These are phyloP conservation scores for Silurus aristotelis DNA, from an alignment of 2,797 vertebrate species.

Conservation along the genomic window DNA sequence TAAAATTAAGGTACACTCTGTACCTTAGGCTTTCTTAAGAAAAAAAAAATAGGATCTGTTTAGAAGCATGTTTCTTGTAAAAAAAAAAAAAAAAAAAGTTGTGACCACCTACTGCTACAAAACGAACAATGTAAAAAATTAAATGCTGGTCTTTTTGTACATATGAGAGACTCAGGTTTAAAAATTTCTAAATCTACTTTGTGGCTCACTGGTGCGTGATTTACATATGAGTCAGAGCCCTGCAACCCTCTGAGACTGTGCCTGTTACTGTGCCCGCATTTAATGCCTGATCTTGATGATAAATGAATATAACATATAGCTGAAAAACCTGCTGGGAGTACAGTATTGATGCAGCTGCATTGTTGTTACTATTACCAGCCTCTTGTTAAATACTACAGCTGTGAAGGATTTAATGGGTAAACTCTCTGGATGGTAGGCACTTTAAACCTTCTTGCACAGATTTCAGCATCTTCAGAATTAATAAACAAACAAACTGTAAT, in stretches of 20 bases:
- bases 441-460: not conserved
- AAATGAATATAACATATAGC: not conserved
- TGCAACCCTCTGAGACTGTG: not conserved
- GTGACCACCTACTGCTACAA: not conserved
- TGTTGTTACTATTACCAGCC: not conserved
- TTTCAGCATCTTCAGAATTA: slow-evolving; percentile 4
- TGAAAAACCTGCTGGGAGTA: not conserved
- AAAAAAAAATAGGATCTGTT: not conserved
- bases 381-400: slow-evolving; percentile 21
- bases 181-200: not conserved
- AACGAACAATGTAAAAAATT: not conserved
- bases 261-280: not conserved
- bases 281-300: slow-evolving; percentile 6
- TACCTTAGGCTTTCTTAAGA: not conserved
- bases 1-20: not conserved
- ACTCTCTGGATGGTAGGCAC: not conserved
- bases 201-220: no score
- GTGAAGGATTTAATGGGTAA: not conserved
- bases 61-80: not conserved
- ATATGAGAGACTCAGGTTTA: not conserved
- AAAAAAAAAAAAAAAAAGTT: no score
- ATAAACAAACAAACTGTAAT: not conserved
- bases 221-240: slow-evolving; percentile 3
- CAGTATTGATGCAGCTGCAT: slow-evolving; percentile 1
- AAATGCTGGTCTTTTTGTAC: not conserved